Evolutionary conservation across 37 sponge, comb jelly and placozoan genomes (phyloP).

Genomic region (Spongia lamella): DNA sequence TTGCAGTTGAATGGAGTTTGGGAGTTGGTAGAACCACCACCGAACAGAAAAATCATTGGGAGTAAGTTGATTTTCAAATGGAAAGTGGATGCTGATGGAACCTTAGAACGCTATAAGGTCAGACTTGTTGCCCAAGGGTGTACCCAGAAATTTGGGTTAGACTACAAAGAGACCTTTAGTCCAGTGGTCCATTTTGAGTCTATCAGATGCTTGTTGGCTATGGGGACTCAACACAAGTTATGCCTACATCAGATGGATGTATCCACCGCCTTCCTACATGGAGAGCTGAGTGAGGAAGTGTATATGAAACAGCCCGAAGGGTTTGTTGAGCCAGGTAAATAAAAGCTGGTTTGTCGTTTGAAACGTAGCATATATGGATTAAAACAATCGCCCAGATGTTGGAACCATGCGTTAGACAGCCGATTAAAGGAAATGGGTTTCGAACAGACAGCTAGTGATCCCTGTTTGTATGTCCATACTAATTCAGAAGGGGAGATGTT

Average conservation of each 20-base stretch:
- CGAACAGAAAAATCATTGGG: constrained; percentile 25
- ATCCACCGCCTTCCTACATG: constrained; percentile 36
- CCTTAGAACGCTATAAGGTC: constrained; percentile 27
- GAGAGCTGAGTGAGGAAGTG: constrained; percentile 31
- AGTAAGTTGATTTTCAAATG: constrained; percentile 54
- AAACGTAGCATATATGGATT: constrained; percentile 38
- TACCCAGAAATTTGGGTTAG: constrained; percentile 28
- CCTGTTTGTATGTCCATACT: constrained; percentile 45
- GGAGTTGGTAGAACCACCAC: constrained; percentile 34
- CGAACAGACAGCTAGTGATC: constrained; percentile 28
- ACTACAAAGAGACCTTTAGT: constrained; percentile 43
- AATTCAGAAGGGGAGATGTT: neutral
- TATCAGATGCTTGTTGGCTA: constrained; percentile 21
- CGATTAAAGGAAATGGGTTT: constrained; percentile 44
- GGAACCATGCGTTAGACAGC: constrained; percentile 29
- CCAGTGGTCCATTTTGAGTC: constrained; percentile 39
- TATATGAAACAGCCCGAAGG: constrained; percentile 46
- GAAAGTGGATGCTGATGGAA: constrained; percentile 25
- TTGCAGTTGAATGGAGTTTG: constrained; percentile 33
- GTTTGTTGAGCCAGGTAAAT: constrained; percentile 14
- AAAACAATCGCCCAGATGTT: constrained; percentile 42
- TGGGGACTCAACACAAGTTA: constrained; percentile 17
- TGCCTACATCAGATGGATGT: constrained; percentile 43
- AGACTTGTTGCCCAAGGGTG: constrained; percentile 40
- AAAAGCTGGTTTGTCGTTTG: constrained; percentile 30